Evolutionary conservation across 2,113 vertebrate genomes (phyloP).

Genomic region (Girardinichthys multiradiatus): DNA sequence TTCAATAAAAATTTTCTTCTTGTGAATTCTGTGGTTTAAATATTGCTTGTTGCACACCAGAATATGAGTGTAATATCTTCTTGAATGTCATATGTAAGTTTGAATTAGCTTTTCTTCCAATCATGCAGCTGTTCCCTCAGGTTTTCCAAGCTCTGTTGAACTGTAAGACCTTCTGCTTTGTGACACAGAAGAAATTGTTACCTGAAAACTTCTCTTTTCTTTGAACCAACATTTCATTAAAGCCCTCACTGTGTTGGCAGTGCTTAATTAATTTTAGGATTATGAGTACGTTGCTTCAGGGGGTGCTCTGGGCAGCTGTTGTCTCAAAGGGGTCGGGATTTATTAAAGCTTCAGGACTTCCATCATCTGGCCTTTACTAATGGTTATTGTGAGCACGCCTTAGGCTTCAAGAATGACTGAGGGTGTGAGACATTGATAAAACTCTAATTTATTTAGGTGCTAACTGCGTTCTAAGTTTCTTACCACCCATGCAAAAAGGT

Average conservation of each 20-base stretch:
- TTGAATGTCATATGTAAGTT: neutral
- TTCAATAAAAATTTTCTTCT: too few species aligned
- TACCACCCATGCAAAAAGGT: neutral
- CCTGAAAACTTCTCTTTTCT: neutral
- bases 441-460: neutral
- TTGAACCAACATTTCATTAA: neutral
- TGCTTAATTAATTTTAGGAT: neutral
- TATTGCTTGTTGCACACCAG: too few species aligned
- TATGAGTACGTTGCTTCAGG: neutral
- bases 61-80: too few species aligned
- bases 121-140: neutral
- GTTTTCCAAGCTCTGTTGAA: neutral
- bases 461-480: neutral
- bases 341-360: neutral
- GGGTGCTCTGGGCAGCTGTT: too few species aligned
- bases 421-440: neutral
- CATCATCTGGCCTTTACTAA: neutral
- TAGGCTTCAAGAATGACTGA: neutral
- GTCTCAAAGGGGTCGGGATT: neutral
- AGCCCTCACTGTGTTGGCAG: neutral
- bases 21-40: too few species aligned
- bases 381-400: neutral
- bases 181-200: neutral
- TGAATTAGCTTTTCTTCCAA: neutral
- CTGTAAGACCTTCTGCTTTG: neutral